Evolutionary conservation across 2,797 vertebrate genomes (phyloP).

Genomic region (Spea hammondii): DNA sequence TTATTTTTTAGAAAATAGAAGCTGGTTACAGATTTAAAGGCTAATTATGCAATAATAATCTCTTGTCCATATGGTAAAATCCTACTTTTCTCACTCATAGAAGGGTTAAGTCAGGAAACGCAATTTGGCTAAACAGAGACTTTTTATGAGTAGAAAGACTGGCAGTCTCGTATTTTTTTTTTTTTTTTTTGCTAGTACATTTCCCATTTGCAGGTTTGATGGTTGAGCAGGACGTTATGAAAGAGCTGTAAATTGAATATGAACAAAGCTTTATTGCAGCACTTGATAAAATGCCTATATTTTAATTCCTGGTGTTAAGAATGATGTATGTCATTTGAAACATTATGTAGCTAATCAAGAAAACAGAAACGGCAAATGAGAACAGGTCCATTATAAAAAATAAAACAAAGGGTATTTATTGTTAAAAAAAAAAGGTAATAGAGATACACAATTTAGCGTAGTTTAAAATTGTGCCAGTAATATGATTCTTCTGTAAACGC

Average conservation of each 20-base stretch:
- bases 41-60: too few relatives aligned
- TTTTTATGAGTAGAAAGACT: neutral
- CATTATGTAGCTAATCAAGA: neutral
- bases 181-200: neutral
- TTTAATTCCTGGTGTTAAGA: constrained; percentile 11
- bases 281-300: neutral
- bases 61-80: too few relatives aligned
- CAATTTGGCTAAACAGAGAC: neutral
- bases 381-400: neutral
- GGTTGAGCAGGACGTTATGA: constrained; percentile 1
- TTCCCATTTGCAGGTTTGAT: neutral
- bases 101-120: neutral
- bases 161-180: neutral
- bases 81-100: too few relatives aligned
- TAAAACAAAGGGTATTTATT: neutral
- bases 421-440: neutral
- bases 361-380: neutral
- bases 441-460: too few relatives aligned
- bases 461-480: too few relatives aligned
- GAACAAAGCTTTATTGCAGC: constrained; percentile 2
- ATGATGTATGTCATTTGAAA: neutral
- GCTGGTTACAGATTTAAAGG: too few relatives aligned
- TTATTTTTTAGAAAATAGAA: too few relatives aligned
- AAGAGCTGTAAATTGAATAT: neutral
- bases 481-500: too few relatives aligned